Evolutionary conservation across 2,888 invertebrate genomes (phyloP).

Genomic region (Cataglyphis rosenhaueri): DNA sequence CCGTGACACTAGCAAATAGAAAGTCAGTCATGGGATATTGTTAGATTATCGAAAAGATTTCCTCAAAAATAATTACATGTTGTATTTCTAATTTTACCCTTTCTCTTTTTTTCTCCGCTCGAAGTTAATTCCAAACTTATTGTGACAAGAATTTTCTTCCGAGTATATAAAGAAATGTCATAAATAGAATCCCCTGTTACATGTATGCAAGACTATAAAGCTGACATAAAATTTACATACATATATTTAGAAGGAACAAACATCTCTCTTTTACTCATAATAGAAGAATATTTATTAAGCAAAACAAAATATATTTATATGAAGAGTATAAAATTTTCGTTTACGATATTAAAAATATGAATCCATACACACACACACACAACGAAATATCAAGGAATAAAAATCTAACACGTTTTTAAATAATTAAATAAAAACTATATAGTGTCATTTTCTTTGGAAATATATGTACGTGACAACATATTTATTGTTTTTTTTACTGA

Average conservation of each 20-base stretch:
- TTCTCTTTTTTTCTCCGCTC: not conserved
- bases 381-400: too few species aligned
- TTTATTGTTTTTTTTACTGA: not conserved
- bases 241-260: not conserved
- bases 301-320: not conserved
- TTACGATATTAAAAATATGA: not conserved
- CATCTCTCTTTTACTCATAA: not conserved
- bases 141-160: not conserved
- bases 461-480: not conserved
- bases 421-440: not conserved
- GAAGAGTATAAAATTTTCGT: not conserved
- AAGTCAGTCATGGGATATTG: not conserved
- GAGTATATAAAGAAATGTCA: not conserved
- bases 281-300: not conserved
- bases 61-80: not conserved
- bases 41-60: not conserved
- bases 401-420: not conserved
- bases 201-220: not conserved
- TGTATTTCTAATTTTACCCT: not conserved
- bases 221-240: not conserved
- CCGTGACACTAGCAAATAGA: not conserved
- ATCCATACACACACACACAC: not conserved
- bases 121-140: not conserved
- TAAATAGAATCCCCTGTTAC: not conserved
- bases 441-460: not conserved